Evolutionary conservation across 2,113 vertebrate species (phyloP).

Genomic region (Oxyruncus cristatus): DNA sequence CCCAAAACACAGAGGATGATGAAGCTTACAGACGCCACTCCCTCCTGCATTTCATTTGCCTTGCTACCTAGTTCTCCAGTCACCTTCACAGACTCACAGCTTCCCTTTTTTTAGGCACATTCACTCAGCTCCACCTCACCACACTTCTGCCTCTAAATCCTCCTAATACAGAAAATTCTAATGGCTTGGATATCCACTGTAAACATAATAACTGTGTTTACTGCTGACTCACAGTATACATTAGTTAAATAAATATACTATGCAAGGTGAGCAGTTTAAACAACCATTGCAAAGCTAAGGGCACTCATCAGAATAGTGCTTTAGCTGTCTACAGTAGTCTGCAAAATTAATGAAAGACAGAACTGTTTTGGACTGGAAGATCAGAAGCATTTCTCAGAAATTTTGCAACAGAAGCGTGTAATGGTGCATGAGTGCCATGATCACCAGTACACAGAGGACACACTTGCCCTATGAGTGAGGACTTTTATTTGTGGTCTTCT

Average conservation of each 20-base stretch:
- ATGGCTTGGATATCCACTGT: not conserved
- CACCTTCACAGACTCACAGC: not conserved
- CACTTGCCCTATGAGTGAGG: not conserved
- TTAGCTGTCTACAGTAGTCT: not conserved
- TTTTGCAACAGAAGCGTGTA: not conserved
- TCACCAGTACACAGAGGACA: not conserved
- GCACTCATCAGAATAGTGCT: not conserved
- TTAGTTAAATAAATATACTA: not conserved
- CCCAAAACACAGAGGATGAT: not conserved
- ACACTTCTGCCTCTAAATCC: not conserved
- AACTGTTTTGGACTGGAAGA: not conserved
- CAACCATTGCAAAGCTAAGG: not conserved
- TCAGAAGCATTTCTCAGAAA: not conserved
- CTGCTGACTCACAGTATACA: not conserved
- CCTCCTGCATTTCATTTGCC: not conserved
- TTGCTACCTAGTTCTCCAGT: not conserved
- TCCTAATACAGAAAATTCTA: not conserved
- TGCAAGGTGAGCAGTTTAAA: not conserved
- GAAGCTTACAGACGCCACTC: not conserved
- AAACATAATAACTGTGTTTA: not conserved
- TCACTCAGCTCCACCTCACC: not conserved
- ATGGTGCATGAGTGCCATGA: not conserved
- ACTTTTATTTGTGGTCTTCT: not conserved
- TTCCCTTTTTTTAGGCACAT: not conserved
- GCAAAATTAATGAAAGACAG: not conserved